Percentiles rank a stretch among this genome's conserved stretches.
Evolutionary conservation across 2,113 vertebrate species (phyloP).

Genomic region (Phoenicopterus ruber): DNA sequence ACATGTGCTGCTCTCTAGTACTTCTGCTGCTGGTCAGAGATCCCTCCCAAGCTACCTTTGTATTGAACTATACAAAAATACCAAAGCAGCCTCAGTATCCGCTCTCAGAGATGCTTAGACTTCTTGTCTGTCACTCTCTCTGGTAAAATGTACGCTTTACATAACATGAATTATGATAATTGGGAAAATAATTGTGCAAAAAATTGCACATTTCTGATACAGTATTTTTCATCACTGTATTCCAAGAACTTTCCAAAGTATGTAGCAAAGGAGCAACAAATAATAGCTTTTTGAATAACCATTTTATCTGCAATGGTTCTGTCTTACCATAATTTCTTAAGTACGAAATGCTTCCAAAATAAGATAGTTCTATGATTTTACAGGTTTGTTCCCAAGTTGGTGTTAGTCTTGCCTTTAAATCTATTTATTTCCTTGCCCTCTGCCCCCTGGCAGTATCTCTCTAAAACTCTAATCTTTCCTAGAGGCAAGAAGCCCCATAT

Average conservation of each 20-base stretch:
- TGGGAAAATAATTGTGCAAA: not conserved
- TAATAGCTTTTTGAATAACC: not conserved
- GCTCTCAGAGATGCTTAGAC: not conserved
- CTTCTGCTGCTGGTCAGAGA: not conserved
- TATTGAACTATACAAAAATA: not conserved
- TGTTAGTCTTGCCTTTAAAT: not conserved
- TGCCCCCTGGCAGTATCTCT: not conserved
- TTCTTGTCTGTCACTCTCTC: not conserved
- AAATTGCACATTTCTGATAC: not conserved
- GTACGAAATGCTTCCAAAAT: not conserved
- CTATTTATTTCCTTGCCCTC: not conserved
- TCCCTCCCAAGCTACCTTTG: not conserved
- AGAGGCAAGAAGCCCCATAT: not conserved
- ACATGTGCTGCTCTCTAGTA: rapidly evolving
- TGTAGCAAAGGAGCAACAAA: not conserved
- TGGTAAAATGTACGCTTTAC: not conserved
- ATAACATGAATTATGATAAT: not conserved
- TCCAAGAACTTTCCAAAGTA: not conserved
- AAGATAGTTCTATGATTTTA: not conserved
- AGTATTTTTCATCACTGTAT: not conserved
- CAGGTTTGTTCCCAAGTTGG: not conserved
- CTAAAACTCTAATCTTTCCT: not conserved
- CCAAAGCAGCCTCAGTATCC: not conserved
- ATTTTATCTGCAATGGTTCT: not conserved
- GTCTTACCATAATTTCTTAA: not conserved